A percentile compares a stretch with the other conserved stretches of the same genome.
These are phyloP conservation scores for Phalloptychus januarius DNA, from an alignment of 2,797 vertebrate genomes.

Conservation along the genomic window DNA sequence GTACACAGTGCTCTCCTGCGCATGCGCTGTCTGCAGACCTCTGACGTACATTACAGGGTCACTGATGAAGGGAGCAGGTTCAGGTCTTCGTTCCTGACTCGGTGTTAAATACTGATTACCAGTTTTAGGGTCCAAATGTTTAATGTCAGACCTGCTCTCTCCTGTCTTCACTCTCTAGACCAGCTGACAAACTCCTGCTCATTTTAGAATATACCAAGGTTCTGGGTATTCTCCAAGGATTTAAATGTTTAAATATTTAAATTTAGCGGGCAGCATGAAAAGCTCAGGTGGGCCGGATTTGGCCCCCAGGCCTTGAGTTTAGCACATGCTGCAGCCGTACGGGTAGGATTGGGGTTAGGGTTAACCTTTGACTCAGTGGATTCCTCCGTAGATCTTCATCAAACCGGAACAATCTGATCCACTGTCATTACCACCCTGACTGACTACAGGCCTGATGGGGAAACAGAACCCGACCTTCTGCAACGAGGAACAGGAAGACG, in stretches of 20 bases:
- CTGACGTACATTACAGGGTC: constrained; percentile 43
- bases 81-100: neutral
- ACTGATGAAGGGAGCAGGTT: neutral
- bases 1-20: constrained; percentile 19
- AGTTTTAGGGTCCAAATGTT: too few species aligned
- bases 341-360: too few species aligned
- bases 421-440: neutral
- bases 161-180: neutral
- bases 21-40: constrained; percentile 51
- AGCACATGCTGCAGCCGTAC: too few species aligned
- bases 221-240: too few species aligned
- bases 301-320: too few species aligned
- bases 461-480: neutral
- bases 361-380: neutral
- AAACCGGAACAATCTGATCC: neutral
- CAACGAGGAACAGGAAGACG: neutral
- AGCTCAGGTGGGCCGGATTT: too few species aligned
- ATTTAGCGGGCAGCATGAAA: too few species aligned
- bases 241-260: too few species aligned
- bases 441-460: neutral
- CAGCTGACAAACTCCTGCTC: too few species aligned
- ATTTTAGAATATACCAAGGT: too few species aligned
- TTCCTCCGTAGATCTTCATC: neutral
- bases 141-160: neutral
- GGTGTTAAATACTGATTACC: neutral